Evolutionary conservation across 2,113 vertebrate genomes (phyloP).

Genomic region (Phocoena sinus): DNA sequence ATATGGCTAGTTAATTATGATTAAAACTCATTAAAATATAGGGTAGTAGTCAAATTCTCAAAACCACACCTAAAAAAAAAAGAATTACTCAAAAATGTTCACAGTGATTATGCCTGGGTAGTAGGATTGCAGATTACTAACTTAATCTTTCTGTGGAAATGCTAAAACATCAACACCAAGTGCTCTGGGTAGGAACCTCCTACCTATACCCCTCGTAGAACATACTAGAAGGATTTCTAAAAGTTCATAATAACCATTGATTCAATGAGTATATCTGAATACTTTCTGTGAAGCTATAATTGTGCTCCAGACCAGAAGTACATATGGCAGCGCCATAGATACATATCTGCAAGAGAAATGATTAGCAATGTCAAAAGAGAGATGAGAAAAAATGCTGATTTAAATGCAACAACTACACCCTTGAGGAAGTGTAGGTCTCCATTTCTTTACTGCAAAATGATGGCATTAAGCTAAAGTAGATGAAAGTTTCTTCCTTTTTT

Average conservation of each 20-base stretch:
- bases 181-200: not conserved
- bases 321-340: not conserved
- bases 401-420: not conserved
- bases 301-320: not conserved
- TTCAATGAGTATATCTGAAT: not conserved
- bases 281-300: not conserved
- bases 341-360: not conserved
- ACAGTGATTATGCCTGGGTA: not conserved
- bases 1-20: not conserved
- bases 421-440: not conserved
- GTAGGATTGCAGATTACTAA: not conserved
- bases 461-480: not conserved
- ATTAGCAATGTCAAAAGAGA: not conserved
- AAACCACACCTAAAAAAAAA: not conserved
- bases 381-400: not conserved
- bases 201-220: not conserved
- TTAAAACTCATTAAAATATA: not conserved
- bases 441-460: not conserved
- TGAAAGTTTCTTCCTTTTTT: not conserved
- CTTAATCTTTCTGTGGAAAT: not conserved
- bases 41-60: not conserved
- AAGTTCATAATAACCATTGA: not conserved
- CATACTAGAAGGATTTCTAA: not conserved
- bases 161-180: not conserved
- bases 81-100: not conserved